phyloP scores from a whole-genome alignment of 2,888 invertebrate genomes.

The Eustalomyia histrio region DNA sequence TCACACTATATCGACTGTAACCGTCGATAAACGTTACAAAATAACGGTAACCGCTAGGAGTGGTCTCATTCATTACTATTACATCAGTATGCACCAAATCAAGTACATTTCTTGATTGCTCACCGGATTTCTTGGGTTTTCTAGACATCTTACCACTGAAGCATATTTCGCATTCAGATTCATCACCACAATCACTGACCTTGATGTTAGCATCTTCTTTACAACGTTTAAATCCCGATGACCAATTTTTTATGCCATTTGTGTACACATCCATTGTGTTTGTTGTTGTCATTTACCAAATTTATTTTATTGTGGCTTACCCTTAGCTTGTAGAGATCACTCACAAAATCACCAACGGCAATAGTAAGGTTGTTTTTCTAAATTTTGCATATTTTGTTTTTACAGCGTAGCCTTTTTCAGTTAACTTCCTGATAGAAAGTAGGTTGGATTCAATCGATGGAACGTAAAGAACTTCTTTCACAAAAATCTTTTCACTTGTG shows the following conservation, averaged over 20 bases:
- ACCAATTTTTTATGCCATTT: conserved; percentile 16
- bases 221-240: conserved; percentile 21
- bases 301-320: too few species aligned
- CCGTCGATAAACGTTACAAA: too few species aligned
- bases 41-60: too few species aligned
- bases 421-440: conserved; percentile 16
- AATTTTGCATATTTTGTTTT: too few species aligned
- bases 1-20: too few species aligned
- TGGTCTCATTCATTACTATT: too few species aligned
- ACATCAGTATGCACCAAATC: too few species aligned
- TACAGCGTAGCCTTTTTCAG: conserved; percentile 14
- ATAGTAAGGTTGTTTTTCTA: background rate
- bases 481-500: background rate
- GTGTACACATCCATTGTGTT: background rate
- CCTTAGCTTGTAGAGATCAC: too few species aligned
- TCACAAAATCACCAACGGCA: too few species aligned
- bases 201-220: too few species aligned
- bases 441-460: conserved; percentile 32
- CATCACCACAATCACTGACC: background rate
- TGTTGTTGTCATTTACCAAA: too few species aligned
- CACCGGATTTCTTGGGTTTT: conserved; percentile 11
- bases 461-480: conserved; percentile 23
- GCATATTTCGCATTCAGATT: conserved; percentile 3
- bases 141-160: conserved; percentile 9
- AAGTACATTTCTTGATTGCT: too few species aligned